Conservation (phyloP, 1,140 invertebrate species). For the Aporrectodea caliginosa region DNA sequence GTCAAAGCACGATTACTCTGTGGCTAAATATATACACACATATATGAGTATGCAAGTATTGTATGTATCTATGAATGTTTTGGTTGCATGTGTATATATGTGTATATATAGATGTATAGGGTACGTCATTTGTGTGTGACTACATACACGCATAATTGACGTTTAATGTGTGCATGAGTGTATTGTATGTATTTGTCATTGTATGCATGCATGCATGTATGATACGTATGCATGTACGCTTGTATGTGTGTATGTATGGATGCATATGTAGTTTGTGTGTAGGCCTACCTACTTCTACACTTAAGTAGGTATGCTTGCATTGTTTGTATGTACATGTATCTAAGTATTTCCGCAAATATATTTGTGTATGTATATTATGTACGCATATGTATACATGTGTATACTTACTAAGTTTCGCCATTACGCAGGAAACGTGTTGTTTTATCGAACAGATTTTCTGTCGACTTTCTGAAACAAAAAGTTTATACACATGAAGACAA, state of each 20-base stretch:
- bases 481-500: too few relatives aligned
- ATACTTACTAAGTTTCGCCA: background rate
- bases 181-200: background rate
- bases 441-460: background rate
- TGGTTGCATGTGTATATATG: background rate
- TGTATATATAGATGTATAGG: background rate
- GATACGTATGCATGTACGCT: background rate
- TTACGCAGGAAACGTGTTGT: background rate
- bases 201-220: background rate
- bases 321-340: too few relatives aligned
- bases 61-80: background rate
- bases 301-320: too few relatives aligned
- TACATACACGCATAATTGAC: background rate
- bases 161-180: background rate
- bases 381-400: background rate
- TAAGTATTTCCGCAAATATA: too few relatives aligned
- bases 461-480: background rate
- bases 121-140: background rate
- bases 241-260: background rate
- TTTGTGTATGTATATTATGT: background rate
- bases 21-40: background rate
- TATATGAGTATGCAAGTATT: background rate
- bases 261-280: too few relatives aligned
- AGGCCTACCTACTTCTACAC: too few relatives aligned
- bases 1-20: too few relatives aligned